A percentile compares a stretch with the other conserved stretches of the same genome.
These are phyloP conservation scores for Stylophora pistillata DNA, from an alignment of 64 coral and sea anemone species.

Conservation along the genomic window DNA sequence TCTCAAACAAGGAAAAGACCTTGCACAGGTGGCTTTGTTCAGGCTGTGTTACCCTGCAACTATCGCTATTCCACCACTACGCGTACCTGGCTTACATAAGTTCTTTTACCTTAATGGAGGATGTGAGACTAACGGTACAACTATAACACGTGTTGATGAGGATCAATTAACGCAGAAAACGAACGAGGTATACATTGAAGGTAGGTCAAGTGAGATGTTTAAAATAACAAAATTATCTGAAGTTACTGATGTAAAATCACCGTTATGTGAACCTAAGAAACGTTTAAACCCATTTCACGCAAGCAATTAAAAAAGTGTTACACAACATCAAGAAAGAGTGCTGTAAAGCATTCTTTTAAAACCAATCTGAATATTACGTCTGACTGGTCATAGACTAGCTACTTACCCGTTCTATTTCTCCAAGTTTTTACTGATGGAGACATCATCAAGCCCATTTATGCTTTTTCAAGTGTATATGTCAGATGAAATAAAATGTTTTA, in stretches of 20 bases:
- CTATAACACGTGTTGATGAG: constrained; percentile 61
- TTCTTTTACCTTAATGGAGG: constrained; percentile 85
- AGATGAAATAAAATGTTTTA: not conserved
- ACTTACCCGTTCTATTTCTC: too few relatives aligned
- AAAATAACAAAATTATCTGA: too few relatives aligned
- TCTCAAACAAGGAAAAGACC: constrained; percentile 70
- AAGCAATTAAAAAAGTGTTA: too few relatives aligned
- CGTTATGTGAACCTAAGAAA: too few relatives aligned
- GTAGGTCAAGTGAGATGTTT: not conserved
- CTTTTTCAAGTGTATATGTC: not conserved
- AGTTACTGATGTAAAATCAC: too few relatives aligned
- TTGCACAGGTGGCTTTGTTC: constrained; percentile 72
- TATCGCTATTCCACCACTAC: constrained; percentile 75
- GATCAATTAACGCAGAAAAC: constrained; percentile 72
- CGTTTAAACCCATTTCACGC: too few relatives aligned
- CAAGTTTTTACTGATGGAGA: too few relatives aligned
- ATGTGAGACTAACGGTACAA: constrained; percentile 67
- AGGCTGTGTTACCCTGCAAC: constrained; percentile 90
- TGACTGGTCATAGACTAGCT: too few relatives aligned
- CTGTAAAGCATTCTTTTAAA: too few relatives aligned
- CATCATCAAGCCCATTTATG: not conserved
- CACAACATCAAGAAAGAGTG: too few relatives aligned
- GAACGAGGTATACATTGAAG: constrained; percentile 23
- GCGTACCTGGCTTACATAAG: constrained; percentile 79
- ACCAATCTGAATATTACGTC: too few relatives aligned